Evolutionary conservation across 1,140 invertebrate species (phyloP).

Genomic region (Monomorium pharaonis): DNA sequence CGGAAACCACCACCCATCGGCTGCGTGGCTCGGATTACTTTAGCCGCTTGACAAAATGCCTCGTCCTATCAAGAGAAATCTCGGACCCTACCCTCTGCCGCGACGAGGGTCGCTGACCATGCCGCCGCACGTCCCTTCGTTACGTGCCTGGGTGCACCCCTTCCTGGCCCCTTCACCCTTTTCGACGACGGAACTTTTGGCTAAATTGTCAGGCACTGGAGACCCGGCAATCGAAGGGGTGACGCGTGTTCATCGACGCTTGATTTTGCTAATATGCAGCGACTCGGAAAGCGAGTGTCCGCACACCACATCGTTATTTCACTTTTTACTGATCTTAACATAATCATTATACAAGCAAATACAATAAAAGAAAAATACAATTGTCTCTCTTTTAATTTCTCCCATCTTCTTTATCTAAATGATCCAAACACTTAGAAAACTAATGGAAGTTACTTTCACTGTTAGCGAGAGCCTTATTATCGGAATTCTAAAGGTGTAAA

Average conservation of each 20-base stretch:
- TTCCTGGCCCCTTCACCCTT: conserved; percentile 41
- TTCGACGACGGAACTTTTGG: conserved; percentile 50
- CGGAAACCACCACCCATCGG: conserved; percentile 68
- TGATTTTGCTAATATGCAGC: conserved; percentile 50
- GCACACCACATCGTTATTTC: conserved; percentile 2
- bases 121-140: conserved; percentile 27
- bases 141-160: conserved; percentile 52
- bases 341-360: neutral
- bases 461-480: neutral
- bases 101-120: conserved; percentile 68
- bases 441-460: neutral
- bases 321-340: neutral
- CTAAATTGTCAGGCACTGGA: conserved; percentile 65
- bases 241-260: conserved; percentile 52
- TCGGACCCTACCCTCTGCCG: conserved; percentile 67
- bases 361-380: neutral
- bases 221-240: conserved; percentile 58
- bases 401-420: neutral
- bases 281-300: neutral
- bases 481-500: neutral
- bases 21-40: conserved; percentile 67
- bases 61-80: conserved; percentile 75
- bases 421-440: neutral
- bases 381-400: neutral
- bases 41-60: conserved; percentile 78